Evolutionary conservation across 2,888 invertebrate species (phyloP), one percentile per base, ranked within the genome.

Genomic region (Micropterix aruncella): DNA sequence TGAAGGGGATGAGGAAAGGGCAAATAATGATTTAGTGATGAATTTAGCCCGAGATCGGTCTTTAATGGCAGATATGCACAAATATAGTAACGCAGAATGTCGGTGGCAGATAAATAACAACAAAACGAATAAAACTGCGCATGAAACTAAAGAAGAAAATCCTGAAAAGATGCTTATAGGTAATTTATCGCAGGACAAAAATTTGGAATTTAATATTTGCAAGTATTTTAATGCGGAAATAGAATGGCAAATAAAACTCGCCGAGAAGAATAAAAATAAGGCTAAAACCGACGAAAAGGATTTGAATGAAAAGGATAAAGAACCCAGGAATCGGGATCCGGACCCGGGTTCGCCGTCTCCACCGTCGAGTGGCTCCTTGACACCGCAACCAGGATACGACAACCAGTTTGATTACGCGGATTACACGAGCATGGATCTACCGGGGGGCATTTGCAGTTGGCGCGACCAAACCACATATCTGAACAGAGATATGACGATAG

Each of bases 401-500:
- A 14, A 12, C 14, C 56, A 16, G 27, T 27, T 27, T 12, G 27
- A 27, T 14, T 38, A 69, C 54, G 79, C 82, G 12, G 77, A 78
- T 56, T 79, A 77, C 55, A 73, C 80, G 54, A 75, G 80, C 41
- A 79, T 83, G 57, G 82, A 83, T 62, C 66, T 87, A 51, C 87
- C 87, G 3, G 84, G 84, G 48, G 86, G 86, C 44, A 76, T 87
- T 53, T 83, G 83, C 60, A 80, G 83, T 58, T 87, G 86, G 86
- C 79, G 77, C 59, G 87, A 84, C 58, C 77, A 83, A 58, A 86
- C 83, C 58, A 85, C 87, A 42, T 86, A 85, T 56, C 66, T 87
- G 55, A 73, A 80, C 55, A 45, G 18, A 40, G 43, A 55, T 43
- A 52, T 46, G 47, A 56, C 56, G 50, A 41, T 41, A 37, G 52